Base-by-base conservation (phyloP, 2,888 invertebrate species). In the Chloroclystis v-ata region DNA sequence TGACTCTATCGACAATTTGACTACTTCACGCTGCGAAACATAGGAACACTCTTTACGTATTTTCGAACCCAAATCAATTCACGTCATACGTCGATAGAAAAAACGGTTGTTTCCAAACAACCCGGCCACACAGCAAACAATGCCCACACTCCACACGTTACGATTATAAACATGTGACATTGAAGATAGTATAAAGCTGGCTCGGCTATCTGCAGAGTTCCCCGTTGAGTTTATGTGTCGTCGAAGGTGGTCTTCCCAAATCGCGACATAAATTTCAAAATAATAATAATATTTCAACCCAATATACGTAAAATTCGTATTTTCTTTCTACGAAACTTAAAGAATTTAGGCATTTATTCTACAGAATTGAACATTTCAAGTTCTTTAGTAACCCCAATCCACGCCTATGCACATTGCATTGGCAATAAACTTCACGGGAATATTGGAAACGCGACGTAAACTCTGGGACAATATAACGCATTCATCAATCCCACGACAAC, bases 1-100 rank as follows among this genome's bases (percentile, higher is more conserved):
- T 74, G 73, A 65, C 72, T 73, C 70, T 76, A 75, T 78, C 78
- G 73, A 78, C 20, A 20, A 20, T 20, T 4, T 20, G 20, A 20
- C 76, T 72, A 65, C 78, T 61, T 67, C 86, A 86, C 70, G 86
- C 86, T 83, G 86, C 66, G 86, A 75, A 78, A 87, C 86, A 86
- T 76, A 81, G 75, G 67, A 83, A 83, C 75, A 74, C 81, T 80
- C 84, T 87, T 83, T 13, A 67, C 72, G 69, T 75, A 71, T 73
- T 66, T 69, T 70, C 61, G 67, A 65, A 67, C 65, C 70, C 67
- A 72, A 72, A 84, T 85, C 79, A 82, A 85, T 83, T 73, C 60
- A 67, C 68, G 57, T 79, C 79, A 73, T 60, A 60, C 57, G 67
- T 59, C 64, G 60, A 59, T 28, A 32, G 20, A 24, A 67, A 71